Evolutionary conservation across 2,797 vertebrate species (phyloP).

Genomic region (Sebastes variabilis): DNA sequence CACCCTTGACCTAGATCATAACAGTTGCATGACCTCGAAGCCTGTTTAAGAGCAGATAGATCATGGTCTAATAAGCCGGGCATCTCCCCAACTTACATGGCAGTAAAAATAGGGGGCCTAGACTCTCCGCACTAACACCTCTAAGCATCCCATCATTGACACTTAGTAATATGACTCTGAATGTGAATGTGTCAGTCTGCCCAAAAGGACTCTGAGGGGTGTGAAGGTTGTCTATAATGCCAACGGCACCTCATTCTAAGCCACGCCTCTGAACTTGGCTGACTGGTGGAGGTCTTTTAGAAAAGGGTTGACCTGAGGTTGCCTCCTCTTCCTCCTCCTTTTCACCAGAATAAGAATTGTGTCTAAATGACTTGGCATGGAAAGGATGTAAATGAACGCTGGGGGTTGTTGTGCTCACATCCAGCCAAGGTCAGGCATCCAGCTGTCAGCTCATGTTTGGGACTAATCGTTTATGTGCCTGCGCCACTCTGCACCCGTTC

Average conservation of each 20-base stretch:
- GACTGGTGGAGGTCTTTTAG: slow-evolving; percentile 61
- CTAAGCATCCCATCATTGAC: slow-evolving; percentile 76
- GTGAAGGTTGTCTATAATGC: slow-evolving; percentile 80
- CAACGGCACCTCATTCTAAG: slow-evolving; percentile 75
- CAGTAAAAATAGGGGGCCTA: slow-evolving; percentile 62
- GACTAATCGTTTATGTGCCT: slow-evolving; percentile 81
- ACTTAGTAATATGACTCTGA: slow-evolving; percentile 79
- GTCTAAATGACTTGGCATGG: slow-evolving; percentile 85
- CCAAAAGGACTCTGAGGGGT: slow-evolving; percentile 67
- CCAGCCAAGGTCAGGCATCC: slow-evolving; percentile 81
- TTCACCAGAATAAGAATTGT: slow-evolving; percentile 81
- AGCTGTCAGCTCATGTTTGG: slow-evolving; percentile 81
- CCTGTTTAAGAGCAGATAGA: slow-evolving; percentile 71
- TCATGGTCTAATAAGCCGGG: slow-evolving; percentile 67
- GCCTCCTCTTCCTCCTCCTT: slow-evolving; percentile 63
- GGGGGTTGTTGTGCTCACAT: slow-evolving; percentile 75
- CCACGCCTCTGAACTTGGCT: slow-evolving; percentile 78
- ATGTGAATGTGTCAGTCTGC: slow-evolving; percentile 66
- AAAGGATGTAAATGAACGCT: slow-evolving; percentile 82
- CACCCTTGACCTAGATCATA: slow-evolving; percentile 68
- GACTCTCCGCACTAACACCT: slow-evolving; percentile 65
- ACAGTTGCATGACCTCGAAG: slow-evolving; percentile 62
- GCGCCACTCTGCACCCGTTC: slow-evolving; percentile 72
- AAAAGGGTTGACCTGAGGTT: slow-evolving; percentile 60
- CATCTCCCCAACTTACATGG: slow-evolving; percentile 59